Evolutionary conservation across 2,797 vertebrate genomes (phyloP).

Genomic region (Enteromius thamalakanensis): DNA sequence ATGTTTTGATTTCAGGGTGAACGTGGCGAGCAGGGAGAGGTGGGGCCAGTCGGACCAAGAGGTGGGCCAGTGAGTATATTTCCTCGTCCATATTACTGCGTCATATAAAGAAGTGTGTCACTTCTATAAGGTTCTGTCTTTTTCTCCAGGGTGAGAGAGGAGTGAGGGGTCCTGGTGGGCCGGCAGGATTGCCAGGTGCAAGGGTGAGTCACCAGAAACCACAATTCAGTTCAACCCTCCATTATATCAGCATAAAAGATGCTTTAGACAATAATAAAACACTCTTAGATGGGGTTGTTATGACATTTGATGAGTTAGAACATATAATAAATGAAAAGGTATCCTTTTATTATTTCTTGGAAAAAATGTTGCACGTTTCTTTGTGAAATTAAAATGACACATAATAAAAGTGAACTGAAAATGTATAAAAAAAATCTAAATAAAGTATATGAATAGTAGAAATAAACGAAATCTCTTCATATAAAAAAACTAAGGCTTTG

Average conservation of each 20-base stretch:
- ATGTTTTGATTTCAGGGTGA: slow-evolving; percentile 79
- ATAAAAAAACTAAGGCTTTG: background rate
- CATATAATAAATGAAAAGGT: background rate
- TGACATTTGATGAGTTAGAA: background rate
- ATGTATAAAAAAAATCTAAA: background rate
- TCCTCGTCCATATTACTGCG: background rate
- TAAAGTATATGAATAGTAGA: background rate
- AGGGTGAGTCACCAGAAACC: slow-evolving; percentile 78
- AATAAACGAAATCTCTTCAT: background rate
- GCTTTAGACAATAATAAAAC: background rate
- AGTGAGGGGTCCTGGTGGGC: slow-evolving; percentile 79
- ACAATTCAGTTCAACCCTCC: background rate
- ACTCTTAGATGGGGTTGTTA: background rate
- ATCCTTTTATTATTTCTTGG: background rate
- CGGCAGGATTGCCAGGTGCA: slow-evolving; percentile 82
- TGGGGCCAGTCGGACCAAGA: slow-evolving; percentile 84
- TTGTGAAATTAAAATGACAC: background rate
- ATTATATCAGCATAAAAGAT: background rate
- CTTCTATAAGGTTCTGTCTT: slow-evolving; percentile 28
- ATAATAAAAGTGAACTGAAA: background rate
- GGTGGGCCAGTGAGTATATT: slow-evolving; percentile 88
- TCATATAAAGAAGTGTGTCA: background rate
- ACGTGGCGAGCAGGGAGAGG: slow-evolving; percentile 87
- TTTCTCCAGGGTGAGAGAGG: slow-evolving; percentile 85
- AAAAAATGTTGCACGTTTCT: too few species aligned